Percentiles rank a stretch among this genome's conserved stretches.
phyloP scores from a whole-genome alignment of 1,140 invertebrate genomes.

The Anoplolepis gracilipes region DNA sequence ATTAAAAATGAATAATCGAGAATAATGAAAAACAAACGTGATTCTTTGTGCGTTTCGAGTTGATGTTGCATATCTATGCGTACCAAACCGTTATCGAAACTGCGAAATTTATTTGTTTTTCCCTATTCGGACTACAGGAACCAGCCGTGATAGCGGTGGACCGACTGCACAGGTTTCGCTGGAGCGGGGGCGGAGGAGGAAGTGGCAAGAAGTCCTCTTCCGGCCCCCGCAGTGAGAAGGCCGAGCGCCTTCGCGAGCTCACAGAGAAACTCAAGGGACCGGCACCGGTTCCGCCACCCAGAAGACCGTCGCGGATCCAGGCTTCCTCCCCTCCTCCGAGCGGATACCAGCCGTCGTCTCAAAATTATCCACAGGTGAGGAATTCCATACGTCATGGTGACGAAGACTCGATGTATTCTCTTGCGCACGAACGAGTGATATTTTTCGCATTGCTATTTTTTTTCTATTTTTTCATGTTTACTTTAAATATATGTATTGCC shows the following conservation, averaged over 20 bases:
- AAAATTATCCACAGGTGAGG: constrained; percentile 71
- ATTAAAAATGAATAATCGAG: not conserved
- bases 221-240: constrained; percentile 88
- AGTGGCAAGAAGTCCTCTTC: constrained; percentile 82
- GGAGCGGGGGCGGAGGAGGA: constrained; percentile 88
- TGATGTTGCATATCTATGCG: not conserved
- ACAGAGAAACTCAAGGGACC: constrained; percentile 90
- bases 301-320: constrained; percentile 81
- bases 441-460: not conserved
- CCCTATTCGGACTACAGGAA: constrained; percentile 71
- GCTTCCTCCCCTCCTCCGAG: constrained; percentile 83
- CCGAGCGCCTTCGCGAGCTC: constrained; percentile 90
- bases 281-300: constrained; percentile 81
- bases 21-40: constrained; percentile 8
- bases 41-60: not conserved
- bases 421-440: not conserved
- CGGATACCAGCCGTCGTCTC: constrained; percentile 65
- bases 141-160: constrained; percentile 88
- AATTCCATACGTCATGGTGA: constrained; percentile 41
- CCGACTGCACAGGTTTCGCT: constrained; percentile 91
- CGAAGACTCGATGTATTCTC: not conserved
- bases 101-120: constrained; percentile 3
- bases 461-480: not conserved
- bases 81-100: not conserved
- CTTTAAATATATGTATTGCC: not conserved